Evolutionary conservation across 1,140 invertebrate genomes (phyloP), one percentile per base, ranked within the genome.

Genomic region (Pseudomyrmex sp.): DNA sequence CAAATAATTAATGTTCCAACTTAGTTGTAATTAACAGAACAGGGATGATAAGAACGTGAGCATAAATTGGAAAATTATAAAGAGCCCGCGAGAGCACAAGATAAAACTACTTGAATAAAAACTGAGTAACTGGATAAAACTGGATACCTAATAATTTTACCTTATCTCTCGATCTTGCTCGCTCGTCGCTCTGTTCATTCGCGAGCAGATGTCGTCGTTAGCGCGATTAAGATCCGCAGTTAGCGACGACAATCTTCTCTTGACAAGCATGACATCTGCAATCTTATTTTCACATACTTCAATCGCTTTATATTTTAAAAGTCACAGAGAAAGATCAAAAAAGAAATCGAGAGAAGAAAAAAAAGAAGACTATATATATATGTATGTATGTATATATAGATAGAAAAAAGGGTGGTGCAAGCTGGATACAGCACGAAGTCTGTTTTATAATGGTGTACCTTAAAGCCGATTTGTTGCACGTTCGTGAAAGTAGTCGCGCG

Each of bases 401-500:
- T 35, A 23, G 26, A 50, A 65, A 68, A 20, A n/a, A 13, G n/a
- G 9, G 23, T 54, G 15, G 48, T 15, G 35, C 48, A 58, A 59
- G 72, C 59, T 23, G 86, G 82, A 85, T 85, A 82, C 58, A 72
- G 83, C 58, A 77, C 62, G 76, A 56, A 85, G 85, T 61, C 76
- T 88, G 68, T 88, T 88, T 84, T 85, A 85, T 88, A 88, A 85
- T 85, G 72, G 86, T 61, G 35, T 73, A 77, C 63, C 73, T 59
- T 88, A 88, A 87, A 85, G 83, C 83, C 87, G 86, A 88, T 88
- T 88, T 88, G 86, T 88, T 85, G 87, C 73, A 56, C 58, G 83
- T 62, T 85, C 48, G 62, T 77, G 73, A 18, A 70, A 61, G 77
- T 77, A 88, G 58, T 88, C 82, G 80, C 72, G 35, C 86, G 68